Base-by-base conservation (phyloP, 2,888 invertebrate species). In the Cremastobaeus sp. region DNA sequence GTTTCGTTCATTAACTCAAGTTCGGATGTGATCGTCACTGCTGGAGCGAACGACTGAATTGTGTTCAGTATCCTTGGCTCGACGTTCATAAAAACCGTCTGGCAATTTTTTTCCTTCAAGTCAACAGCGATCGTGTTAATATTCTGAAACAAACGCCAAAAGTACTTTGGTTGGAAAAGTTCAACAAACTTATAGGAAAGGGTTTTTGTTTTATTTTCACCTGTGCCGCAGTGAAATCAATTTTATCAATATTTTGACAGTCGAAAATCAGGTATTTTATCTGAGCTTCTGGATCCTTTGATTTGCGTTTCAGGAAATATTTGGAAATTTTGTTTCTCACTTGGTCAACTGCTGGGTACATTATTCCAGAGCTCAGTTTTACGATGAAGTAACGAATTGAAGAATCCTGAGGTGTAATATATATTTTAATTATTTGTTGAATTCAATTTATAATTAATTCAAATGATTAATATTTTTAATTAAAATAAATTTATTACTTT, bases 151-250 rank as follows among this genome's bases (percentile, higher is more conserved):
- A 20, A 55, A n/a, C 14, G 11, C n/a, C 20, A 34, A 4, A 39
- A 54, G 25, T 34, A 1, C 15, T 50, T 14, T 25, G 32, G n/a
- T 50, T 30, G n/a, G 8, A 6, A 25, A 25, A 50, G 25, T 55
- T 57, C 28, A 32, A 65, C 12, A 35, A 6, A 12, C 12, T 45
- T 12, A 25, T 34, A 20, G 34, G 14, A 59, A 34, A 25, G 0
- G 25, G 37, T 17, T 39, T 25, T 3, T 6, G 17, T 41, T 12
- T 84, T 76, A n/a, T 35, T 32, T 84, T 77, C 85, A 92, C 93
- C 89, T 92, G 91, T 74, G 91, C 89, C 71, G 92, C 92, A 0
- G 93, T 93, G 82, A 91, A 94, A 83, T 94, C 94, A 77, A 92
- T 87, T 78, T 90, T 90, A 55, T 90, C 89, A 45, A 93, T 88